Conservation (phyloP, 2,113 vertebrate species). For the Stigmatopora argus region DNA sequence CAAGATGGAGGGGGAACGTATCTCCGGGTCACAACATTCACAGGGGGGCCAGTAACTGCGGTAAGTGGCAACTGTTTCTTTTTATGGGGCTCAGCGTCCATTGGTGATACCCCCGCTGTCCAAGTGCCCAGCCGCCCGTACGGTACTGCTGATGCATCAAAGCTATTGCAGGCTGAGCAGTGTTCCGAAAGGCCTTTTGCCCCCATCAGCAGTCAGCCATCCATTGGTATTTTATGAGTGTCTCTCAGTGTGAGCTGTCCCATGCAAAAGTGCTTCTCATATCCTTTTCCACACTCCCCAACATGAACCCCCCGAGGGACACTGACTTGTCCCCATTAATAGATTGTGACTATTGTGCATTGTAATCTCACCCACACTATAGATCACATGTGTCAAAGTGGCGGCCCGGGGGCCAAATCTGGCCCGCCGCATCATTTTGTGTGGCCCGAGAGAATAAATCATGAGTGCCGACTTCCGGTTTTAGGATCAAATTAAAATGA, state of each 20-base stretch:
- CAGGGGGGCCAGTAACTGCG: too few relatives aligned
- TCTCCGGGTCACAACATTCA: too few relatives aligned
- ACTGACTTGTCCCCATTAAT: slow-evolving; percentile 19
- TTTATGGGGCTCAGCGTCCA: too few relatives aligned
- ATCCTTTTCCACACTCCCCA: slow-evolving; percentile 26
- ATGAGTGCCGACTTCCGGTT: too few relatives aligned
- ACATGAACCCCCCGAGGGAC: slow-evolving; percentile 18
- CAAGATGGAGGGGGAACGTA: too few relatives aligned
- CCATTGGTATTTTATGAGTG: slow-evolving; percentile 53
- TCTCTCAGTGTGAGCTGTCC: slow-evolving; percentile 38
- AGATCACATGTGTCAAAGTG: too few relatives aligned
- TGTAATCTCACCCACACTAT: slow-evolving; percentile 34
- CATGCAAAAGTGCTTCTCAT: slow-evolving; percentile 48
- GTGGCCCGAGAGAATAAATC: too few relatives aligned
- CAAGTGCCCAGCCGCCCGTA: too few relatives aligned
- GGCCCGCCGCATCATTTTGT: too few relatives aligned
- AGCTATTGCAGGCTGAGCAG: slow-evolving; percentile 35
- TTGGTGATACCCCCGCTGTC: too few relatives aligned
- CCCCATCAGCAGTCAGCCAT: slow-evolving; percentile 36
- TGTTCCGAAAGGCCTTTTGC: slow-evolving; percentile 22
- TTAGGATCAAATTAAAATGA: too few relatives aligned
- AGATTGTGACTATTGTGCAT: slow-evolving; percentile 41
- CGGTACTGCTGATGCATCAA: slow-evolving; percentile 19
- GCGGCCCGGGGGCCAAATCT: too few relatives aligned
- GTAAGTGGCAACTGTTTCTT: slow-evolving; percentile 35